These are phyloP conservation scores for Trisateles emortualis DNA, from an alignment of 2,888 invertebrate genomes.

Conservation along the genomic window DNA sequence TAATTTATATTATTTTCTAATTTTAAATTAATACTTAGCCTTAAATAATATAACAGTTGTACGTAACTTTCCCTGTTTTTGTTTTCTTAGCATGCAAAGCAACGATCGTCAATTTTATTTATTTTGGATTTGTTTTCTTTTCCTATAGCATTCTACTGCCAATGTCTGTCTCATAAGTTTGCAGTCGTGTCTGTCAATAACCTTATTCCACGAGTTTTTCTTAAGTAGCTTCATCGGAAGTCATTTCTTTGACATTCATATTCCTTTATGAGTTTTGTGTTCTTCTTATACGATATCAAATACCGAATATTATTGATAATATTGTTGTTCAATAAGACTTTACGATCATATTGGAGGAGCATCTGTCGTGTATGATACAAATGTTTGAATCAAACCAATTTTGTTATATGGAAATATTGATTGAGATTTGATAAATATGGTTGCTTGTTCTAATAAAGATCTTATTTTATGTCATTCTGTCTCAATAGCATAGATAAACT, in stretches of 20 bases:
- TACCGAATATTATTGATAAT: conserved; percentile 30
- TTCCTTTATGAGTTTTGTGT: conserved; percentile 19
- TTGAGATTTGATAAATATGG: background rate
- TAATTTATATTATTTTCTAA: no score
- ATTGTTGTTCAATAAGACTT: conserved; percentile 23
- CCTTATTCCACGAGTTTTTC: no score
- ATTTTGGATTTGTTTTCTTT: no score
- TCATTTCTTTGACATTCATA: conserved; percentile 9
- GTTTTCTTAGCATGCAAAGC: no score
- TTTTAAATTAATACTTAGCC: no score
- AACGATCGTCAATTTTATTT: no score
- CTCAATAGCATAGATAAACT: no score
- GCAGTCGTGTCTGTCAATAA: no score
- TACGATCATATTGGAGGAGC: conserved; percentile 15
- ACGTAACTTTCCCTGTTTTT: no score
- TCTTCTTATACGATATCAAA: conserved; percentile 13
- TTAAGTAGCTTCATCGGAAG: conserved; percentile 7
- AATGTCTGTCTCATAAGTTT: no score
- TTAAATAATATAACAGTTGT: no score
- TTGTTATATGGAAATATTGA: background rate
- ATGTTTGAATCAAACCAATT: conserved; percentile 2
- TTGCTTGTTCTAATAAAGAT: background rate
- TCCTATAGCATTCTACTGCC: no score
- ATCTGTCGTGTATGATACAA: conserved; percentile 19
- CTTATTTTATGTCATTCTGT: background rate